Base-by-base conservation (phyloP, 2,113 vertebrate genomes). In the Falcunculus frontatus region DNA sequence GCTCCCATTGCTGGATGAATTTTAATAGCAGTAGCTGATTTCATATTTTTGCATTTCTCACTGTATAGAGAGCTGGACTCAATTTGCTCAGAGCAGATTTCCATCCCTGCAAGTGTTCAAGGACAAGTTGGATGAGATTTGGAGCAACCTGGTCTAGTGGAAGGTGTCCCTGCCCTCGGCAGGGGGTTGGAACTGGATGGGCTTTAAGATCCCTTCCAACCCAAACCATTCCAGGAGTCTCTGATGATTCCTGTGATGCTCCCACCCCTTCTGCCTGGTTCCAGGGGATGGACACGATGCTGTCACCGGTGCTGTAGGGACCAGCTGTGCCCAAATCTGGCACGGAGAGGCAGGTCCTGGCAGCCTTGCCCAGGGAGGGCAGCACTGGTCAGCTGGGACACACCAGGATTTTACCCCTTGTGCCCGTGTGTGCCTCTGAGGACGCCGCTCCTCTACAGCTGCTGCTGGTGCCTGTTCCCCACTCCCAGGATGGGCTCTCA, bases 241-340 rank as follows among this genome's bases (percentile, higher is more conserved):
- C 26, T 35, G 35, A 2, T 33, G 42, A 9, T 42, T 33, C 78
- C 69, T 33, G 37, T 0, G 2, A 1, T 7, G 53, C 29, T 81
- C 16, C 47, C 62, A 19, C 3, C 21, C 15, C 8, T 35, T 17
- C 64, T 49, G 25, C 62, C 57, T 14, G 60, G 12, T 21, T 12
- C 74, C 5, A 7, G 22, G 49, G 39, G 1, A 7, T 9, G 26
- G 44, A 13, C 0, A 5, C 4, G 8, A 4, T 22, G 39, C 52
- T 1, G 13, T 17, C 47, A 10, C 23, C 0, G 0, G 12, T 49
- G 78, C 92, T 3, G 0, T 4, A 9, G 49, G 59, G 65, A 29
- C 11, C 29, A 17, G 41, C 41, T 10, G 42, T 82, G 70, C 74
- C 79, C 2, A 6, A 10, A 44, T 5, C 15, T 0, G 1, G 59